Percentiles rank a stretch among this genome's conserved stretches.
phyloP scores from a whole-genome alignment of 2,888 invertebrate species.

The Nebria salina region DNA sequence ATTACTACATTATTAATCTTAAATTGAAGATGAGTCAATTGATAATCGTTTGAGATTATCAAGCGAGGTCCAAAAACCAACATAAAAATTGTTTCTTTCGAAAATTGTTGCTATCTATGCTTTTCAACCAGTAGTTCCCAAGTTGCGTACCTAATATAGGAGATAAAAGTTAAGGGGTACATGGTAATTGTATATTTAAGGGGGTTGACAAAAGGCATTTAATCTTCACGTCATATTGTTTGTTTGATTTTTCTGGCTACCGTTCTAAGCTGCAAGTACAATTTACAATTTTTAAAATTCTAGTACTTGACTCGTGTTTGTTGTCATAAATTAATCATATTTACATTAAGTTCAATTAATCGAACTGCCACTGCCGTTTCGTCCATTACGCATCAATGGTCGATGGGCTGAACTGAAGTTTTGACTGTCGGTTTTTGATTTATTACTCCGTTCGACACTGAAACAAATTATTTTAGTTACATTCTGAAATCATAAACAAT shows the following conservation, averaged over 20 bases:
- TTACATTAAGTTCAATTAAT: constrained; percentile 45
- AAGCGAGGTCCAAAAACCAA: background rate
- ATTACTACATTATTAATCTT: background rate
- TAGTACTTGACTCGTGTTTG: background rate
- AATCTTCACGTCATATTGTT: background rate
- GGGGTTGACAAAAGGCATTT: background rate
- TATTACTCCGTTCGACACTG: constrained; percentile 58
- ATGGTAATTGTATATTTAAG: background rate
- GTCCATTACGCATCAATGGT: constrained; percentile 67
- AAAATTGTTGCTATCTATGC: background rate
- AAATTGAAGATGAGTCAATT: background rate
- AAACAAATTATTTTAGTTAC: constrained; percentile 48
- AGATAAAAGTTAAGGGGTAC: background rate
- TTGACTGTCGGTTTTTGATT: constrained; percentile 51
- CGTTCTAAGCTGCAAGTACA: too few species aligned
- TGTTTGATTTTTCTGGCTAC: too few species aligned
- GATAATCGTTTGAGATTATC: background rate
- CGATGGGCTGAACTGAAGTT: constrained; percentile 63
- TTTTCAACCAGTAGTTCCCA: background rate
- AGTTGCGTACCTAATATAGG: background rate
- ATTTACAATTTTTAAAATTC: background rate
- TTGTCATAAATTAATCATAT: background rate
- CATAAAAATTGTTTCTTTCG: background rate
- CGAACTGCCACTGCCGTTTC: constrained; percentile 66
- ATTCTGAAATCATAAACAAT: background rate